Evolutionary conservation across 1,140 invertebrate species (phyloP), one percentile per base, ranked within the genome.

Genomic region (Aphidius ervi): DNA sequence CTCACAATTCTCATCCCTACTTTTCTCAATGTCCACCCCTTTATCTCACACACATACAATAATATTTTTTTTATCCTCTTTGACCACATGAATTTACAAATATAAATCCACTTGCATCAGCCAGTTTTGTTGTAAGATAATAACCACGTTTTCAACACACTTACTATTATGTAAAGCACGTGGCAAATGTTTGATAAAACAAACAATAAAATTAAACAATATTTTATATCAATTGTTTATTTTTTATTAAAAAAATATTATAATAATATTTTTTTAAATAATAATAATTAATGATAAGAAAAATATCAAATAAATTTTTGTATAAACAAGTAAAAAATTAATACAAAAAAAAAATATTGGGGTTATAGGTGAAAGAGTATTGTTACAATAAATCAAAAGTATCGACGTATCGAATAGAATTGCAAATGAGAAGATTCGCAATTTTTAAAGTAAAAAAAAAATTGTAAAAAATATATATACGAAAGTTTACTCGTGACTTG

Each of bases 311-410:
- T 16, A n/a, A 47, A 47, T 47, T n/a, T 10, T n/a, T n/a, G 6
- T 6, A 16, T 10, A 37, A 37, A 54, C n/a, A 40, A 40, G 16
- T 40, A n/a, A 54, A 41, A 54, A 54, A 41, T 54, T 40, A n/a
- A 54, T 54, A 8, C 52, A 61, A n/a, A 23, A 43, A 46, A 41
- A 48, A 41, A 31, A 31, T 41, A 54, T 43, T 39, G 16, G 46
- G 58, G 42, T 45, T 56, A 59, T 58, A 58, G 54, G 54, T 53
- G 55, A 63, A 68, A 73, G 73, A 75, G 73, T 74, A 74, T 73
- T 74, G 75, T 75, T 73, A 78, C 76, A 73, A 78, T 80, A 79
- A 78, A 78, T 80, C 78, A 78, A 70, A 71, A 74, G 74, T 79
- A 78, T 80, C 74, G 78, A 76, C 76, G 72, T 75, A 68, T 69